Conservation (phyloP, 2,113 vertebrate species). For the Pterocles gutturalis region DNA sequence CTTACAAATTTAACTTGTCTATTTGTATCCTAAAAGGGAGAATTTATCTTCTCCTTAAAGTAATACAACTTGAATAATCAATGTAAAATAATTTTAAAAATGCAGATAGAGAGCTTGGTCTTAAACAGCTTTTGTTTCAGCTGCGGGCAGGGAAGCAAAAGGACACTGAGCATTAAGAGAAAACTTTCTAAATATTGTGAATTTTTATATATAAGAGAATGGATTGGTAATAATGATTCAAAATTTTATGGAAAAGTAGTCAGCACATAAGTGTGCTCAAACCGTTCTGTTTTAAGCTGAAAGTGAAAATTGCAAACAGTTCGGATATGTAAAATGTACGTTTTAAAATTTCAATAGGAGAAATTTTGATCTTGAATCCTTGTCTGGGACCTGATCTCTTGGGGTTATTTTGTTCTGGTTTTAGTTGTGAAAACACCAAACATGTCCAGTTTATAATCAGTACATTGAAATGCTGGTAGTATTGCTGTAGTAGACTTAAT, state of each 20-base stretch:
- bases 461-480: slow-evolving; percentile 90
- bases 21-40: slow-evolving; percentile 59
- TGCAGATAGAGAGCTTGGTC: slow-evolving; percentile 69
- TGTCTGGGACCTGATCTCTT: slow-evolving; percentile 83
- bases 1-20: slow-evolving; percentile 61
- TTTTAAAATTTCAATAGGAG: slow-evolving; percentile 66
- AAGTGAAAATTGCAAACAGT: slow-evolving; percentile 66
- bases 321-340: slow-evolving; percentile 64
- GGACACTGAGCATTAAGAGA: slow-evolving; percentile 73
- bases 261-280: slow-evolving; percentile 65
- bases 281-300: slow-evolving; percentile 70
- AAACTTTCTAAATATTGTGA: slow-evolving; percentile 72
- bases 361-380: slow-evolving; percentile 81
- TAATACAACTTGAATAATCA: slow-evolving; percentile 68
- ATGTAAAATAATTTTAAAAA: slow-evolving; percentile 20
- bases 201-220: slow-evolving; percentile 75
- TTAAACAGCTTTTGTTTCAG: slow-evolving; percentile 83
- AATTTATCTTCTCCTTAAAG: slow-evolving; percentile 31
- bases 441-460: slow-evolving; percentile 86
- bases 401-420: slow-evolving; percentile 66
- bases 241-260: slow-evolving; percentile 78
- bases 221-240: slow-evolving; percentile 78
- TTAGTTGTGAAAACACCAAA: slow-evolving; percentile 87
- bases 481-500: slow-evolving; percentile 86
- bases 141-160: slow-evolving; percentile 84